A percentile compares a stretch with the other conserved stretches of the same genome.
phyloP scores from a whole-genome alignment of 1,140 invertebrate genomes.

The Drosophila oshimai region DNA sequence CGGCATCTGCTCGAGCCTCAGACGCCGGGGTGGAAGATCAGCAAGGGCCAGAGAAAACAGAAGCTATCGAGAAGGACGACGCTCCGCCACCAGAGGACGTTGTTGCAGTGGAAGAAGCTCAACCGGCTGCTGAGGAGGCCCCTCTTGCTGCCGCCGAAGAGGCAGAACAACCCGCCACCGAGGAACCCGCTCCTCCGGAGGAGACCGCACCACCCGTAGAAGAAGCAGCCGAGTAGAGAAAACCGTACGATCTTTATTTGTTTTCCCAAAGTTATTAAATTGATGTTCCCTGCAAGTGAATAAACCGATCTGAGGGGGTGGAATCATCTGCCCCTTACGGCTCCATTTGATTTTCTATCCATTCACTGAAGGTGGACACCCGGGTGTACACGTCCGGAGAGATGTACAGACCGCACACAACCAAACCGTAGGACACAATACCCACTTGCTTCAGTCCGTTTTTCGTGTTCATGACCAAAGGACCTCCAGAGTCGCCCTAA shows the following conservation, averaged over 20 bases:
- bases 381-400: slow-evolving; percentile 85
- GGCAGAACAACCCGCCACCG: background rate
- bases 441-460: slow-evolving; percentile 84
- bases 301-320: background rate
- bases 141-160: background rate
- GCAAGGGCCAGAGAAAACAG: background rate
- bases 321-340: background rate
- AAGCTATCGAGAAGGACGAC: too few species aligned
- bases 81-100: background rate
- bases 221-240: slow-evolving; percentile 8
- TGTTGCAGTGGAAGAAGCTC: background rate
- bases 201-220: slow-evolving; percentile 1
- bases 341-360: slow-evolving; percentile 73
- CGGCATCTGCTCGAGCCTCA: background rate
- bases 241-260: background rate
- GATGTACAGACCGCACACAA: slow-evolving; percentile 83
- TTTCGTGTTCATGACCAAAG: slow-evolving; percentile 82
- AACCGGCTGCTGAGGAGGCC: slow-evolving; percentile 1
- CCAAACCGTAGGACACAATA: slow-evolving; percentile 87
- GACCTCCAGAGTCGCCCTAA: slow-evolving; percentile 89
- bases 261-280: slow-evolving; percentile 18
- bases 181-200: slow-evolving; percentile 2
- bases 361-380: slow-evolving; percentile 83
- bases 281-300: slow-evolving; percentile 11
- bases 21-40: background rate